Evolutionary conservation across 2,113 vertebrate genomes (phyloP), one percentile per base, ranked within the genome.

Genomic region (Oriolus oriolus): DNA sequence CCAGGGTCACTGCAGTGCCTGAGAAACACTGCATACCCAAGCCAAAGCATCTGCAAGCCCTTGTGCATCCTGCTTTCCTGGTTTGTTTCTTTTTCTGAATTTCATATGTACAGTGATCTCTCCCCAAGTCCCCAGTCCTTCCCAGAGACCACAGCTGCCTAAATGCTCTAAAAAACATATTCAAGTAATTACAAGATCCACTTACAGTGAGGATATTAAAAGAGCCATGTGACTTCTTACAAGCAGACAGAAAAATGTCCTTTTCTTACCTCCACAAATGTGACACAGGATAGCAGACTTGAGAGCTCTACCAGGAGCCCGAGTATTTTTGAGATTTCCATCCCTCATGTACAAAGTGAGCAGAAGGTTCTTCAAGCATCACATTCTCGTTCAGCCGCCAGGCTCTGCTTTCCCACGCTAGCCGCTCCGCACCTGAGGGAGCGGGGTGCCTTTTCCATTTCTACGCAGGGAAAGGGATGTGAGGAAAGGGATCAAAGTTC

Each of bases 191-290:
- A 78, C n/a, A 82, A 89, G 44, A 87, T 71, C 42, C 57, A 82
- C 44, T 89, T 75, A 63, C 14, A 49, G 70, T 5, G 26, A 45
- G 26, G 64, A 82, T 47, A 84, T n/a, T 69, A 60, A 45, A 81
- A 80, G 33, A 79, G 21, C 53, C 44, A 65, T 11, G 8, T 80
- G 77, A 84, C 31, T 92, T 90, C 54, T 74, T 59, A 77, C 18
- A 44, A 60, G 65, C 37, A 82, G 44, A 79, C 7, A 80, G 61
- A 81, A 84, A 77, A 91, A 83, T 12, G 91, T 66, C 33, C 16
- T 24, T 87, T 81, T 82, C 97, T 92, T 97, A 98, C 97, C 97
- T 97, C 81, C 50, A 20, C 47, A 8, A 54, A 81, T 81, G 49
- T 83, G 87, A 97, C 73, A 65, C 57, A 94, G 54, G 69, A 64